Evolutionary conservation across 2,113 vertebrate genomes (phyloP).

Genomic region (Arenaria interpres): DNA sequence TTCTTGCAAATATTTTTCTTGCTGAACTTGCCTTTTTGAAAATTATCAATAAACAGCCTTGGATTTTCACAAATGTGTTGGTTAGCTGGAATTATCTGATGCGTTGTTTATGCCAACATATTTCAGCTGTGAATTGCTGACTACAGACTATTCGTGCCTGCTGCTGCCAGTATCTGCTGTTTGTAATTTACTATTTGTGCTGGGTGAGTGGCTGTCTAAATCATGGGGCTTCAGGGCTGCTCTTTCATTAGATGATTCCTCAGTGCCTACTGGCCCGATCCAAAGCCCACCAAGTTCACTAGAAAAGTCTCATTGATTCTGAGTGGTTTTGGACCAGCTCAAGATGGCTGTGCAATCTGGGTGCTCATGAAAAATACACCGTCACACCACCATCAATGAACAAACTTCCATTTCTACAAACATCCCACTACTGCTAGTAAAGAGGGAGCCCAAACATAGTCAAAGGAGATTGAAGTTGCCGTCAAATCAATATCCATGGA

Average conservation of each 20-base stretch:
- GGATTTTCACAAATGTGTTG: slow-evolving; percentile 37
- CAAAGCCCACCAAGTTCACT: neutral
- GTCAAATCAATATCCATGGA: neutral
- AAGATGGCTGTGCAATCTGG: neutral
- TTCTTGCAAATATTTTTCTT: neutral
- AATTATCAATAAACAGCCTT: neutral
- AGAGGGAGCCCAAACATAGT: neutral
- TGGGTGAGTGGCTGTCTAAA: slow-evolving; percentile 21
- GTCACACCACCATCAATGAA: neutral
- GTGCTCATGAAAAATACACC: neutral
- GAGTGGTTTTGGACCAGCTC: neutral
- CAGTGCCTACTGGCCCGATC: neutral
- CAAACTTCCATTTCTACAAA: neutral
- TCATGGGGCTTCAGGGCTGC: neutral
- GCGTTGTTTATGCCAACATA: slow-evolving; percentile 34
- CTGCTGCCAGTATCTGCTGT: slow-evolving; percentile 41
- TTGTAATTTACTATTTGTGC: slow-evolving; percentile 35
- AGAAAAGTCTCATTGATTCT: neutral
- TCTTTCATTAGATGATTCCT: neutral
- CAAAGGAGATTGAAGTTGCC: neutral
- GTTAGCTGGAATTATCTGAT: slow-evolving; percentile 45
- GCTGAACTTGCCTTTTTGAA: slow-evolving; percentile 22
- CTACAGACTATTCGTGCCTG: neutral
- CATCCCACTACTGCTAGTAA: neutral
- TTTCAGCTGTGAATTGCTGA: slow-evolving; percentile 46